Conservation (phyloP, 92 coral and sea anemone genomes). For the Virgularia gustaviana region DNA sequence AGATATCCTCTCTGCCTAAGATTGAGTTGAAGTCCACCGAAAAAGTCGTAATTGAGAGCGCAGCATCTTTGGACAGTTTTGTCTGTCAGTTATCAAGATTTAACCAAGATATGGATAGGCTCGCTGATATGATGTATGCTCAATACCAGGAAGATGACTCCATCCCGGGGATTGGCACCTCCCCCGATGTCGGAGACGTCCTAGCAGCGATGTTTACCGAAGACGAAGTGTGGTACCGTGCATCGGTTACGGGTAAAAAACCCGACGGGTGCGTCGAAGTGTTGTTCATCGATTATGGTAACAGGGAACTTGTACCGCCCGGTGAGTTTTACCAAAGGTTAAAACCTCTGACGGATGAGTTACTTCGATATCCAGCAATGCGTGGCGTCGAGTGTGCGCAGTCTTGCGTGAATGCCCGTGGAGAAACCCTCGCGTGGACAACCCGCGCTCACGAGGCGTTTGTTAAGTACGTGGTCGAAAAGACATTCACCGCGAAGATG, state of each 20-base stretch:
- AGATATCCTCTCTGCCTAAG: conserved; percentile 11
- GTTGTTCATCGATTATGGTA: conserved; percentile 86
- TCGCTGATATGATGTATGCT: conserved; percentile 23
- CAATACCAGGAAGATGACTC: conserved; percentile 5
- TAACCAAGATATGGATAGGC: conserved; percentile 8
- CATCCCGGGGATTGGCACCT: background rate
- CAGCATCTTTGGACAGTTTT: conserved; percentile 28
- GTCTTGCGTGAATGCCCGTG: conserved; percentile 19
- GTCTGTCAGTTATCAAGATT: conserved; percentile 19
- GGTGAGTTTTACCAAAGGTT: conserved; percentile 1
- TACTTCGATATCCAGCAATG: conserved; percentile 18
- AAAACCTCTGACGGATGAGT: background rate
- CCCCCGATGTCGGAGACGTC: conserved; percentile 11
- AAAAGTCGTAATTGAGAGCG: conserved; percentile 19
- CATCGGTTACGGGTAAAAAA: conserved; percentile 42
- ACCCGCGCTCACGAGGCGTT: conserved; percentile 42
- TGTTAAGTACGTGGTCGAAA: conserved; percentile 15
- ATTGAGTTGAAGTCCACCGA: conserved; percentile 15
- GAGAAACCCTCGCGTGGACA: conserved; percentile 21
- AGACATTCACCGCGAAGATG: conserved; percentile 15
- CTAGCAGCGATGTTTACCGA: conserved; percentile 56
- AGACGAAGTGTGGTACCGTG: conserved; percentile 77
- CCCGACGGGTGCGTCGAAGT: conserved; percentile 45
- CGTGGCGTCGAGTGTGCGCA: conserved; percentile 16
- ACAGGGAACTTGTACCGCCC: conserved; percentile 54